Percentiles rank a stretch among this genome's conserved stretches.
Conservation (phyloP, 2,797 vertebrate species). For the Melanotaenia maccullochi region DNA sequence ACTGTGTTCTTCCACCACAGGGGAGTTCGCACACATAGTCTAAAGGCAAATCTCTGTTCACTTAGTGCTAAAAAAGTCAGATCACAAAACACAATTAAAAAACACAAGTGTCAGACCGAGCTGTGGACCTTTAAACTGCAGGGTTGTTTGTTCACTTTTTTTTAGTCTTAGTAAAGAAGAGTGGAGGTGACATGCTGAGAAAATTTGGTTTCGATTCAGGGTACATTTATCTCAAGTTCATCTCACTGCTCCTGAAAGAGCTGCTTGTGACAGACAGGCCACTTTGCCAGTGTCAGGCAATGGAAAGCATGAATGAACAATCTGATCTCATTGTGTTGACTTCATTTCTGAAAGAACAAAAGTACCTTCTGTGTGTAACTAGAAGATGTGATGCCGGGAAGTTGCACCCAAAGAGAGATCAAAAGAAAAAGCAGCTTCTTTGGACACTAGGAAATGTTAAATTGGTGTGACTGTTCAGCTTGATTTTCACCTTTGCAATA, state of each 20-base stretch:
- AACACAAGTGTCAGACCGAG: not conserved
- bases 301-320: slow-evolving; percentile 73
- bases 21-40: slow-evolving; percentile 43
- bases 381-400: slow-evolving; percentile 23
- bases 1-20: slow-evolving; percentile 52
- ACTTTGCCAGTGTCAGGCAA: slow-evolving; percentile 67
- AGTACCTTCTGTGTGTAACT: slow-evolving; percentile 22
- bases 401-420: slow-evolving; percentile 10
- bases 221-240: slow-evolving; percentile 73
- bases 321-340: slow-evolving; percentile 70
- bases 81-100: slow-evolving; percentile 30
- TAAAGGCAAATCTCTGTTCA: slow-evolving; percentile 44
- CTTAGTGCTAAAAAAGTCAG: slow-evolving; percentile 36
- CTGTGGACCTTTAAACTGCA: slow-evolving; percentile 12
- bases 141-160: slow-evolving; percentile 33
- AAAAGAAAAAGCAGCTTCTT: slow-evolving; percentile 11
- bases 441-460: not conserved
- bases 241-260: slow-evolving; percentile 75
- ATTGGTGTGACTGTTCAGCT: not conserved
- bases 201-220: slow-evolving; percentile 73
- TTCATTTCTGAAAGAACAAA: slow-evolving; percentile 62
- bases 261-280: slow-evolving; percentile 74
- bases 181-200: slow-evolving; percentile 41
- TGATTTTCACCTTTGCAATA: not conserved
- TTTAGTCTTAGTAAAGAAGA: slow-evolving; percentile 32